Evolutionary conservation across 1,140 invertebrate species (phyloP).

Genomic region (Zelostemma sp.): DNA sequence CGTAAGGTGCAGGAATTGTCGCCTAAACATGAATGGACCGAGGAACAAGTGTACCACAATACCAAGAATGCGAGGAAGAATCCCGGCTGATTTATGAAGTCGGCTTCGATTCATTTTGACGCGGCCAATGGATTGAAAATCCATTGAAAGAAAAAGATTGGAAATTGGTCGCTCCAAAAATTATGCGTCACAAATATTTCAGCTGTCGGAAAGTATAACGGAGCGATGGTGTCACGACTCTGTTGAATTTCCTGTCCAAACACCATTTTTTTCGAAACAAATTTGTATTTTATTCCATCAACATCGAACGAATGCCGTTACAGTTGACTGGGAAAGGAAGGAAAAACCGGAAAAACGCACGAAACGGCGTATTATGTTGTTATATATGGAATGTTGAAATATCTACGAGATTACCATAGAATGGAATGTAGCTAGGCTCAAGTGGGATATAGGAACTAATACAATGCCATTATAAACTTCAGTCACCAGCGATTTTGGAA

Average conservation of each 20-base stretch:
- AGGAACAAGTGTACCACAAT: slow-evolving; percentile 66
- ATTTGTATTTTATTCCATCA: not conserved
- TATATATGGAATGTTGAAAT: slow-evolving; percentile 1
- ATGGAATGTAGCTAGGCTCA: slow-evolving; percentile 31
- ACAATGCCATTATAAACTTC: slow-evolving; percentile 42
- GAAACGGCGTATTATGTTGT: too few species aligned
- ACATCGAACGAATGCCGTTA: not conserved
- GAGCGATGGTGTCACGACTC: too few species aligned
- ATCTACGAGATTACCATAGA: slow-evolving; percentile 28
- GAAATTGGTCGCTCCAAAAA: slow-evolving; percentile 15
- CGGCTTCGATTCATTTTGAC: slow-evolving; percentile 19
- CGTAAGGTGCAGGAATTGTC: slow-evolving; percentile 66
- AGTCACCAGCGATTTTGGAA: slow-evolving; percentile 24
- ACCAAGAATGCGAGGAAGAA: slow-evolving; percentile 53
- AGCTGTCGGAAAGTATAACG: not conserved
- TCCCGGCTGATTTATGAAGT: slow-evolving; percentile 59
- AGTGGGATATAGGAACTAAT: slow-evolving; percentile 24
- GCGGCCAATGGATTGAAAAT: not conserved
- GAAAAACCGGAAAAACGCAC: not conserved
- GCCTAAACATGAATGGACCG: slow-evolving; percentile 57
- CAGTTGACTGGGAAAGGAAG: not conserved
- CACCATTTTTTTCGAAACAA: not conserved
- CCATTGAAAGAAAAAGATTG: slow-evolving; percentile 15
- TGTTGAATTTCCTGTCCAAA: not conserved
- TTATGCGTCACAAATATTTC: slow-evolving; percentile 9